Conservation (phyloP, 2,888 invertebrate genomes). For the Panorpa germanica region DNA sequence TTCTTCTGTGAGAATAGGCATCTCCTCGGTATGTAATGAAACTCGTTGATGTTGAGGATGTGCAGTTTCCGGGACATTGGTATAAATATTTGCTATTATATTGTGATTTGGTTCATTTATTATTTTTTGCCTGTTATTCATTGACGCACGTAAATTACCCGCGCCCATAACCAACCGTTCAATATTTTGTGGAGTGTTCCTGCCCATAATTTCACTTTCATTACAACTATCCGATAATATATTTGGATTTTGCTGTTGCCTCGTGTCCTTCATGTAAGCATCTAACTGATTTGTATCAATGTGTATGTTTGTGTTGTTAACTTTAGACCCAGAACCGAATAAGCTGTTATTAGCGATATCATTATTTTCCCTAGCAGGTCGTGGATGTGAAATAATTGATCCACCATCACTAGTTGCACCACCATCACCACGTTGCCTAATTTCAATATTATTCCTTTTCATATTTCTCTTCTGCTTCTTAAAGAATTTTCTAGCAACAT, state of each 20-base stretch:
- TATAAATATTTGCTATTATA: conserved; percentile 37
- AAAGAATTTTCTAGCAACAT: conserved; percentile 83
- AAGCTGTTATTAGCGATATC: conserved; percentile 34
- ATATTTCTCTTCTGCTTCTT: conserved; percentile 62
- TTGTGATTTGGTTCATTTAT: conserved; percentile 18
- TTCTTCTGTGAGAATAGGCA: too few relatives aligned
- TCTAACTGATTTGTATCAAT: conserved; percentile 30
- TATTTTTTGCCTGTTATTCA: conserved; percentile 22
- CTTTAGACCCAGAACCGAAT: conserved; percentile 51
- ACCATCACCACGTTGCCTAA: conserved; percentile 37
- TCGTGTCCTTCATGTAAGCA: conserved; percentile 34
- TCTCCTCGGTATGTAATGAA: conserved; percentile 14
- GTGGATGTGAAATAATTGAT: conserved; percentile 25
- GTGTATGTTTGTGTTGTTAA: conserved; percentile 65
- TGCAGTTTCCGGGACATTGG: conserved; percentile 39
- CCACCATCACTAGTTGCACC: conserved; percentile 35
- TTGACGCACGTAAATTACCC: conserved; percentile 17
- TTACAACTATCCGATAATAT: conserved; percentile 43
- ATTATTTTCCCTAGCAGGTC: conserved; percentile 28
- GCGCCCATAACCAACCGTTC: conserved; percentile 23
- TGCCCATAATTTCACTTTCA: conserved; percentile 26
- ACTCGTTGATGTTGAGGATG: conserved; percentile 37
- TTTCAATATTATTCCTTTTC: conserved; percentile 52
- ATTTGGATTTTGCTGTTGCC: conserved; percentile 39
- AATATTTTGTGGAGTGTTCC: too few relatives aligned